phyloP scores from a whole-genome alignment of 2,797 vertebrate genomes.

The Chiloscyllium punctatum region DNA sequence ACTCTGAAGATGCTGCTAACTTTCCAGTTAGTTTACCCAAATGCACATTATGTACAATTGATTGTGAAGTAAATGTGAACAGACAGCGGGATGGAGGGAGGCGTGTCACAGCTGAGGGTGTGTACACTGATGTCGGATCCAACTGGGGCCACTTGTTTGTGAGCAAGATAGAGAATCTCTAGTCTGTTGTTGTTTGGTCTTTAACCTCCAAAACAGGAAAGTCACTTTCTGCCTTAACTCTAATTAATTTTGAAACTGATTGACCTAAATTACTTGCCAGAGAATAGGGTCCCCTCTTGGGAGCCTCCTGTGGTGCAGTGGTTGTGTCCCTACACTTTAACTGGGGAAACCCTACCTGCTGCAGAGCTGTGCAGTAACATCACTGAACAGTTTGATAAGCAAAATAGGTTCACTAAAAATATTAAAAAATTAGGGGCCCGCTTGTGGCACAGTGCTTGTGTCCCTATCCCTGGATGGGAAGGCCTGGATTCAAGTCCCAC shows the following conservation, averaged over 20 bases:
- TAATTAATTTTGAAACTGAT: not conserved
- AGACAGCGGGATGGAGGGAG: not conserved
- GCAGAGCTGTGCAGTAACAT: too few relatives aligned
- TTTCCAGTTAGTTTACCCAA: not conserved
- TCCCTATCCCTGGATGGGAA: too few relatives aligned
- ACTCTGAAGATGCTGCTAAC: not conserved
- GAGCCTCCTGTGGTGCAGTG: too few relatives aligned
- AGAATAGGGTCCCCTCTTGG: not conserved
- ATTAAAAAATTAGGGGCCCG: too few relatives aligned
- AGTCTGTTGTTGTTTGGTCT: not conserved
- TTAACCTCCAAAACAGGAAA: not conserved
- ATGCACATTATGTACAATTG: not conserved
- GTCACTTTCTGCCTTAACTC: not conserved
- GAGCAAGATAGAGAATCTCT: not conserved
- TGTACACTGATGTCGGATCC: not conserved
- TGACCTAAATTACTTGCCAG: not conserved
- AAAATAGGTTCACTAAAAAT: too few relatives aligned
- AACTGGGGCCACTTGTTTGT: not conserved
- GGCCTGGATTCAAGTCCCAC: too few relatives aligned
- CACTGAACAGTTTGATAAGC: too few relatives aligned
- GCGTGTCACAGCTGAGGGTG: not conserved
- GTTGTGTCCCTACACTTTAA: too few relatives aligned
- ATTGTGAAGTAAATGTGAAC: not conserved
- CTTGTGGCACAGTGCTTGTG: too few relatives aligned
- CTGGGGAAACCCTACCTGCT: too few relatives aligned